Conservation (phyloP, 2,113 vertebrate genomes). For the Hyaena hyaena region DNA sequence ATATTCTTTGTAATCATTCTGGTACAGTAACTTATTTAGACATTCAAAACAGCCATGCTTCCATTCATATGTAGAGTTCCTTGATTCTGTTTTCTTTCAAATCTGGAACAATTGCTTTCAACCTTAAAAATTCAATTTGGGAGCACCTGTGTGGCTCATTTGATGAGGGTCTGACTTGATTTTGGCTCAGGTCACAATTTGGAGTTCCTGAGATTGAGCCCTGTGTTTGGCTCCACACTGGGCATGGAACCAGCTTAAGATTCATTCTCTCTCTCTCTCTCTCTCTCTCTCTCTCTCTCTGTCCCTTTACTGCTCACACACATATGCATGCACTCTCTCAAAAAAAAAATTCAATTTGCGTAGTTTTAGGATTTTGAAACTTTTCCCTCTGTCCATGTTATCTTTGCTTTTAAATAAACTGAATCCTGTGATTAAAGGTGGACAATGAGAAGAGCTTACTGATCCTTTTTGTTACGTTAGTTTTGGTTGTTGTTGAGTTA, state of each 20-base stretch:
- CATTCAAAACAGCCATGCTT: background rate
- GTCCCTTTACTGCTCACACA: too few species aligned
- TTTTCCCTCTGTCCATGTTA: background rate
- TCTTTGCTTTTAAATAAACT: constrained; percentile 4
- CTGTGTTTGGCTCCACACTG: too few species aligned
- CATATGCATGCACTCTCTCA: too few species aligned
- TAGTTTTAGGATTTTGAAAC: background rate
- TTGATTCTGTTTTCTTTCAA: background rate
- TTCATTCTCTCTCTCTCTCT: too few species aligned
- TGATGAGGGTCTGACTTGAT: too few species aligned
- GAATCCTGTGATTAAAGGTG: background rate
- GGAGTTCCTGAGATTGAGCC: too few species aligned
- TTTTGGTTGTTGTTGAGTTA: background rate
- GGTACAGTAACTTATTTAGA: background rate
- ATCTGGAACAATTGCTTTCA: background rate
- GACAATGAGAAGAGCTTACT: background rate
- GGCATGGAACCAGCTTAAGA: too few species aligned
- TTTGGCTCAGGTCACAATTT: too few species aligned
- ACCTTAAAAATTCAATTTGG: background rate
- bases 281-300: too few species aligned
- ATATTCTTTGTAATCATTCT: background rate
- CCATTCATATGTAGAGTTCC: background rate
- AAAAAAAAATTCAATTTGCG: background rate
- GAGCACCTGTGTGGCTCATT: too few species aligned
- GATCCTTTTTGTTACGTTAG: background rate